Evolutionary conservation across 2,888 invertebrate genomes (phyloP), one percentile per base, ranked within the genome.

Genomic region (Amphipoea oculea): DNA sequence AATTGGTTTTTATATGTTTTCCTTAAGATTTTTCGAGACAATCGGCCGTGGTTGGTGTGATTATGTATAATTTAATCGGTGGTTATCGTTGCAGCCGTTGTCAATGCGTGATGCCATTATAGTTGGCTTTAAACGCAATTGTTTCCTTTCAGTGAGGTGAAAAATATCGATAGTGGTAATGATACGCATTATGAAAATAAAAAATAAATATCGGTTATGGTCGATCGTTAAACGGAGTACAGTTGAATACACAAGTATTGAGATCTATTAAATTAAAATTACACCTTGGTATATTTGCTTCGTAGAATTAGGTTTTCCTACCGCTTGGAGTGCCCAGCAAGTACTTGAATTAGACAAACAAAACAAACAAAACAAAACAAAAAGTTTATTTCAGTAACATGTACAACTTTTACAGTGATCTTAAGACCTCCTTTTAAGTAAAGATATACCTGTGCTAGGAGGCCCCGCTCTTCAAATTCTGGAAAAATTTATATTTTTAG

Each of bases 1-100:
- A 95, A 95, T 95, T 92, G 91, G 92, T 95, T 96, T 95, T 95
- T 95, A 94, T 95, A 89, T 94, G 94, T 94, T 94, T 94, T 94
- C 91, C 90, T 91, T 92, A 94, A 86, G 91, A 92, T 89, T 91
- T 91, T 90, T 87, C 83, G 90, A 90, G 90, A 91, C 91, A 90
- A 93, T 92, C 89, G 91, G 81, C 78, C 78, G 90, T 81, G 83
- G 89, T 88, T 86, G 57, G 87, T 88, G 91, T 93, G 91, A 94
- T 95, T 95, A 95, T 93, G 91, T 88, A 88, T 92, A 93, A 94
- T 94, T 94, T 93, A 91, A 91, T 90, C 89, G 86, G 89, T 81
- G 90, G 92, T 91, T 90, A 89, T 86, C 84, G 89, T 86, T 90
- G 87, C 78, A 85, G 81, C 83, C 84, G 90, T 91, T 93, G 93